Conservation (phyloP, 2,797 vertebrate species). For the Lepilemur septentrionalis region DNA sequence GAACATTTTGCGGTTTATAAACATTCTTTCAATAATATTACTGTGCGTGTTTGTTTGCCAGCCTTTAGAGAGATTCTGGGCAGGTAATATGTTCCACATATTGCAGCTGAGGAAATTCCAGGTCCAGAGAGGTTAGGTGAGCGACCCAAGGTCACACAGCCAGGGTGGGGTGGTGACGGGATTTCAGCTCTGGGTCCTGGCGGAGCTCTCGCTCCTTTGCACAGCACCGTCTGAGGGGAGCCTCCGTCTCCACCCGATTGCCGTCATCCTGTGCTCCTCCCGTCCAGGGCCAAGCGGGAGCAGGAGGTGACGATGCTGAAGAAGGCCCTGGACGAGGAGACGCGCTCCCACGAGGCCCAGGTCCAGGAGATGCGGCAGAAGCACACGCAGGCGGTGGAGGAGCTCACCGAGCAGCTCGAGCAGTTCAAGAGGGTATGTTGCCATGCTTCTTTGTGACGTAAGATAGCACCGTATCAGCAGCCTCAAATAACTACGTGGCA, state of each 20-base stretch:
- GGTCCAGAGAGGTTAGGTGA: not conserved
- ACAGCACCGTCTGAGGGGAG: not conserved
- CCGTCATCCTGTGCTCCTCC: not conserved
- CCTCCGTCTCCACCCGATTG: not conserved
- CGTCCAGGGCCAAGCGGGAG: constrained; percentile 93
- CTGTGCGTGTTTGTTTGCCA: not conserved
- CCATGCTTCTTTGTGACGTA: fast-evolving
- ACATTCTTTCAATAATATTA: not conserved
- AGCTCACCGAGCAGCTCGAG: constrained; percentile 96
- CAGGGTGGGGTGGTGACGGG: not conserved
- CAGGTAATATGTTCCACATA: not conserved
- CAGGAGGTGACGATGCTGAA: constrained; percentile 95
- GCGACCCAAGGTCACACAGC: not conserved
- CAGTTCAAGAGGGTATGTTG: constrained; percentile 92
- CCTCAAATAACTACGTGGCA: fast-evolving
- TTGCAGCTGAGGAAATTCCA: not conserved
- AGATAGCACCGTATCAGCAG: fast-evolving
- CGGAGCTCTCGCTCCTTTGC: not conserved
- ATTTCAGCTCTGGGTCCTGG: not conserved
- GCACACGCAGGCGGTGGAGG: constrained; percentile 93
- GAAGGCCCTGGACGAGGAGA: constrained; percentile 94
- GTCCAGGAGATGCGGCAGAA: constrained; percentile 98
- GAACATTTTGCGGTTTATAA: not conserved
- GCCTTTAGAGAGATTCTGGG: not conserved
- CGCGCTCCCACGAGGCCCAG: constrained; percentile 92